Evolutionary conservation across 2,797 vertebrate genomes (phyloP).

Genomic region (Pseudochirops corinnae): DNA sequence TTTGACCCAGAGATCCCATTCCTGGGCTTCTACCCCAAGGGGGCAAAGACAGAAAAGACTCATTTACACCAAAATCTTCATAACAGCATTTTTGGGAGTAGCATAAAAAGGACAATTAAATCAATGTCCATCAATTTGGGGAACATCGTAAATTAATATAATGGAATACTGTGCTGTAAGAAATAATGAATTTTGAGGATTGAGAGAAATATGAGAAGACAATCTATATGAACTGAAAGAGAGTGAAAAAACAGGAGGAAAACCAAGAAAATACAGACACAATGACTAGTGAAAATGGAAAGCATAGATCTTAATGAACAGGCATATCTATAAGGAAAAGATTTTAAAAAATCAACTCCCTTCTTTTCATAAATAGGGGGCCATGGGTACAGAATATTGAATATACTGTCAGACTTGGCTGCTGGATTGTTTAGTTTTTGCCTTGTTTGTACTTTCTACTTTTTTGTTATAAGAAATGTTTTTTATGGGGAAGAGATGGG

Average conservation of each 20-base stretch:
- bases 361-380: neutral
- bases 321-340: neutral
- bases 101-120: neutral
- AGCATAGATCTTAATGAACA: neutral
- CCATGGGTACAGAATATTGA: neutral
- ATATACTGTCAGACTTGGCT: neutral
- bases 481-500: neutral
- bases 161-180: no score
- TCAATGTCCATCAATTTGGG: neutral
- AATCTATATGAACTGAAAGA: neutral
- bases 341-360: neutral
- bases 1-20: neutral
- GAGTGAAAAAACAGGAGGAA: neutral
- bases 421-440: neutral
- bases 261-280: neutral
- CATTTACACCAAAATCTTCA: neutral
- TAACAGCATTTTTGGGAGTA: neutral
- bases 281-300: neutral
- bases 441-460: neutral
- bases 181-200: neutral
- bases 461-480: neutral
- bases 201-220: neutral
- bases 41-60: neutral
- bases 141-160: no score
- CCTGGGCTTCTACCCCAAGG: neutral